These are phyloP conservation scores for Ctenodactylus gundi DNA, from an alignment of 2,113 vertebrate genomes.

Conservation along the genomic window DNA sequence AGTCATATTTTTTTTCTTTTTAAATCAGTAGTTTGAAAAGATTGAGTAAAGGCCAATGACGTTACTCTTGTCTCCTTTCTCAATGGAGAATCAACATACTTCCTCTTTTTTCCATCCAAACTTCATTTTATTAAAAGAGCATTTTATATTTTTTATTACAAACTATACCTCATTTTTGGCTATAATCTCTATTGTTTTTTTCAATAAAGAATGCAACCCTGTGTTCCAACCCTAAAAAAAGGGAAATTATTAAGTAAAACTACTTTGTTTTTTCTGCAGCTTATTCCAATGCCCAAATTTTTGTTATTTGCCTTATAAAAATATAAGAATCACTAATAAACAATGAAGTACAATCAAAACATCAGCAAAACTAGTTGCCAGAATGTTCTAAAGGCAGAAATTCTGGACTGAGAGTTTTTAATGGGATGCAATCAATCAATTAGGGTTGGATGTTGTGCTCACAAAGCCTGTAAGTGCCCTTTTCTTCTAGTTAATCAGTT, in stretches of 20 bases:
- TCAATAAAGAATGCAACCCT: not conserved
- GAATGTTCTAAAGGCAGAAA: not conserved
- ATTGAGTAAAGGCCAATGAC: not conserved
- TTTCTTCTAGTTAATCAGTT: slow-evolving; percentile 11
- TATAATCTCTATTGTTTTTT: not conserved
- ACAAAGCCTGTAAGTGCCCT: not conserved
- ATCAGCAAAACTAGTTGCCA: not conserved
- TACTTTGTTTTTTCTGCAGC: not conserved
- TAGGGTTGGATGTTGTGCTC: not conserved
- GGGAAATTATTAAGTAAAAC: not conserved
- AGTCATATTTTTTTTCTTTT: not conserved
- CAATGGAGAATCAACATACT: not conserved
- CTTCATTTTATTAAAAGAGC: not conserved
- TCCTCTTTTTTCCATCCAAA: not conserved
- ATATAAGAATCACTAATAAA: not conserved
- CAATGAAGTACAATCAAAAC: not conserved
- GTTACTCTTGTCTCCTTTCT: not conserved
- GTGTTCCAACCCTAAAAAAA: not conserved
- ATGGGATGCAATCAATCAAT: not conserved
- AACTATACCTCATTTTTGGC: not conserved
- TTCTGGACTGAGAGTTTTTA: not conserved
- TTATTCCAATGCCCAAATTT: not conserved
- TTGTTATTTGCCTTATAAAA: not conserved
- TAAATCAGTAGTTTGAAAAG: not conserved
- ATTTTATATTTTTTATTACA: not conserved